phyloP scores from a whole-genome alignment of 2,888 invertebrate species.

The Philhelius pedissequus region DNA sequence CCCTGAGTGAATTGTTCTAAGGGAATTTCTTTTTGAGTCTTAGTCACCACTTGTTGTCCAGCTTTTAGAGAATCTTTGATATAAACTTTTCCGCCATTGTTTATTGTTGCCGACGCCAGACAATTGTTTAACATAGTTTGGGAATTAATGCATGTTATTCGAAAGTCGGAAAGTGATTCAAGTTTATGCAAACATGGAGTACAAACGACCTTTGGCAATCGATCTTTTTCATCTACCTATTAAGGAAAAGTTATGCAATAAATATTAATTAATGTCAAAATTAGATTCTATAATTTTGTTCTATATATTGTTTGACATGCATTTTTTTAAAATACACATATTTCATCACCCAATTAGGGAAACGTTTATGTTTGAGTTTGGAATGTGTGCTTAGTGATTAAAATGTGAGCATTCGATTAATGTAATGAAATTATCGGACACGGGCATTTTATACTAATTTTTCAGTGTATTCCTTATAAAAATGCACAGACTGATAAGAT shows the following conservation, averaged over 20 bases:
- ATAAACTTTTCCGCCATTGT: conserved; percentile 83
- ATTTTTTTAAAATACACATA: too few species aligned
- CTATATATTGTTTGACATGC: too few species aligned
- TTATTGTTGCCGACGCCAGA: conserved; percentile 83
- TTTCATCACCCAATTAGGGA: too few species aligned
- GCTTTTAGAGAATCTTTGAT: conserved; percentile 80
- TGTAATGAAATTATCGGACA: too few species aligned
- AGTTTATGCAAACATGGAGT: conserved; percentile 82
- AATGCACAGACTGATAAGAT: too few species aligned
- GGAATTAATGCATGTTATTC: conserved; percentile 83
- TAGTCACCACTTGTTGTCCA: conserved; percentile 40
- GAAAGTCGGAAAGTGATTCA: conserved; percentile 83
- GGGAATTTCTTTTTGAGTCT: conserved; percentile 38
- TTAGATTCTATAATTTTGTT: too few species aligned
- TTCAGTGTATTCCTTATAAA: too few species aligned
- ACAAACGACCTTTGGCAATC: conserved; percentile 85
- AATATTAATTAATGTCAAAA: not conserved
- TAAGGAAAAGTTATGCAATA: not conserved
- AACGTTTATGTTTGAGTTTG: too few species aligned
- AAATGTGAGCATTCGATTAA: too few species aligned
- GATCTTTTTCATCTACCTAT: conserved; percentile 84
- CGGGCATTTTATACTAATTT: too few species aligned
- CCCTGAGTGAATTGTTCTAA: conserved; percentile 68
- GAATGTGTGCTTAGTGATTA: too few species aligned
- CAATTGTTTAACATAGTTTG: conserved; percentile 85